Conservation (phyloP, 2,888 invertebrate species). For the Drosophila diplacantha region DNA sequence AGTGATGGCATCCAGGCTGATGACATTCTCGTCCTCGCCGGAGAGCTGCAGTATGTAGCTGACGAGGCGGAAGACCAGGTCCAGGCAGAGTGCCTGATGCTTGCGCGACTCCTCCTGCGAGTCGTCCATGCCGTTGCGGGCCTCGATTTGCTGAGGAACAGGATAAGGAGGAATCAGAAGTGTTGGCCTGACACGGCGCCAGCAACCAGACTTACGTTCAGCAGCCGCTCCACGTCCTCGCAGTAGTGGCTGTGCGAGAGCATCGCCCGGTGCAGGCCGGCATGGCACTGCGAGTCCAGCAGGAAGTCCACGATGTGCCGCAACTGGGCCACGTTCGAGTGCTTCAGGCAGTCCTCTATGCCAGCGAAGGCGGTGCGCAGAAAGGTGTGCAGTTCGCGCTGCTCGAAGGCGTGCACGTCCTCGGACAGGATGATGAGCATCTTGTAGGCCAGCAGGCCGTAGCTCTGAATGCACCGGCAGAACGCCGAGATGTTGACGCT, state of each 20-base stretch:
- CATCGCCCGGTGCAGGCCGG: slow-evolving; percentile 73
- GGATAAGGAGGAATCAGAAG: not conserved
- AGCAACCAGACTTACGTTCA: slow-evolving; percentile 64
- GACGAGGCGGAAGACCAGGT: slow-evolving; percentile 69
- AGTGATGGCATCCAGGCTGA: slow-evolving; percentile 73
- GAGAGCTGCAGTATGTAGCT: slow-evolving; percentile 68
- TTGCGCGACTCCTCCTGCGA: slow-evolving; percentile 72
- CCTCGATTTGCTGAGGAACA: slow-evolving; percentile 61
- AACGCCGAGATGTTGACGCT: slow-evolving; percentile 80
- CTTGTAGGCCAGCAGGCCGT: slow-evolving; percentile 75
- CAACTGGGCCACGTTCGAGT: slow-evolving; percentile 74
- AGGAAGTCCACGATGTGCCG: slow-evolving; percentile 75
- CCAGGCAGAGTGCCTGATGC: slow-evolving; percentile 70
- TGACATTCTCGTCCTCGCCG: slow-evolving; percentile 55
- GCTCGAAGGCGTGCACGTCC: slow-evolving; percentile 72
- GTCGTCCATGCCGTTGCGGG: slow-evolving; percentile 63
- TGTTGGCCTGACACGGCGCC: not conserved
- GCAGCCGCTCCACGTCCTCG: slow-evolving; percentile 70
- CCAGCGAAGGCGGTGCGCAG: slow-evolving; percentile 73
- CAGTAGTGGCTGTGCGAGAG: slow-evolving; percentile 67
- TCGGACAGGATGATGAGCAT: slow-evolving; percentile 76
- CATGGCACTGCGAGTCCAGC: slow-evolving; percentile 68
- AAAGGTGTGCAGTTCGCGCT: slow-evolving; percentile 71
- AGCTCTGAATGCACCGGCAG: slow-evolving; percentile 71
- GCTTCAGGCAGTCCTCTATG: slow-evolving; percentile 70